phyloP scores from a whole-genome alignment of 2,888 invertebrate genomes.

The Hydrotaea cyrtoneurina region DNA sequence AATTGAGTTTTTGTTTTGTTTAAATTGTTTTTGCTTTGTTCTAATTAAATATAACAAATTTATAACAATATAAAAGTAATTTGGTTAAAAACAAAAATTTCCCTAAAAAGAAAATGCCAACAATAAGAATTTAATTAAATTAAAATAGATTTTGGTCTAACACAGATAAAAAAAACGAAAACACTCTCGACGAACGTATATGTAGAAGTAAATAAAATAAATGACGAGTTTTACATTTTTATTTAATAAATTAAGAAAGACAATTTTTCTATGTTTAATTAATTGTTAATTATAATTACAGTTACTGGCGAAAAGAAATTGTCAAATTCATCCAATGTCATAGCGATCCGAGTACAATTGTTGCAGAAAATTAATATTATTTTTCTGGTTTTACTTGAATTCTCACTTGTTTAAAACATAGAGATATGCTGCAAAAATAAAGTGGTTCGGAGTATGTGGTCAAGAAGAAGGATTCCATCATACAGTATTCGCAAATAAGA shows the following conservation, averaged over 20 bases:
- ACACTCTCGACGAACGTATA: conserved; percentile 57
- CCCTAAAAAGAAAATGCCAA: conserved; percentile 64
- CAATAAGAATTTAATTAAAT: conserved; percentile 60
- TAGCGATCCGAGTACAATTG: no score
- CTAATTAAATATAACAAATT: conserved; percentile 63
- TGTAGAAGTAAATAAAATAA: conserved; percentile 48
- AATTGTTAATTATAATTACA: not conserved
- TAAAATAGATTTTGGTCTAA: conserved; percentile 35
- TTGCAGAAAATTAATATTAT: no score
- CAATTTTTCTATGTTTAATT: conserved; percentile 20
- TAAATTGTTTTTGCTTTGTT: conserved; percentile 48
- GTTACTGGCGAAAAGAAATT: not conserved
- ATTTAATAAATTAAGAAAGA: conserved; percentile 28
- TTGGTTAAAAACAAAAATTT: conserved; percentile 53
- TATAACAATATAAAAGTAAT: conserved; percentile 60
- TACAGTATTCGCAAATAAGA: no score
- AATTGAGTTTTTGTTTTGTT: conserved; percentile 59
- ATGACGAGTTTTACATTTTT: conserved; percentile 41
- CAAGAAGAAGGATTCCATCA: no score
- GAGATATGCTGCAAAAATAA: no score
- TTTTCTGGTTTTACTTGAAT: no score
- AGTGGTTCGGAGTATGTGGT: no score
- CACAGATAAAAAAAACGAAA: conserved; percentile 57
- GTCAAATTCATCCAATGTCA: no score
- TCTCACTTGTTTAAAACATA: no score